A percentile compares a stretch with the other conserved stretches of the same genome.
phyloP scores from a whole-genome alignment of 2,113 vertebrate genomes.

The Sylvia atricapilla region DNA sequence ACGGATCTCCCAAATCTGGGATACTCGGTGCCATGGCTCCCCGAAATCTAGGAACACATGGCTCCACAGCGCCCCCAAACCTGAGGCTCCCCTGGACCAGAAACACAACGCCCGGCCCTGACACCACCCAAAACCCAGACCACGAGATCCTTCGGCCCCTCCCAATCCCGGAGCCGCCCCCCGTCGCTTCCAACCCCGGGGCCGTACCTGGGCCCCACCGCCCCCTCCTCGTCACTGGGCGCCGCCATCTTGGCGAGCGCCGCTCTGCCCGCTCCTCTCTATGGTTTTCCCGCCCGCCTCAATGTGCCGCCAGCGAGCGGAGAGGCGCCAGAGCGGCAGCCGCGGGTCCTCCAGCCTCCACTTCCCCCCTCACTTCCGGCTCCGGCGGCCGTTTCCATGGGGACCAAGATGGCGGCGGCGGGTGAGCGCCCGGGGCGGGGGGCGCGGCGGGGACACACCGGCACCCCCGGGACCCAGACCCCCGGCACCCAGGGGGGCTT shows the following conservation, averaged over 20 bases:
- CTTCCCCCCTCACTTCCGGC: neutral
- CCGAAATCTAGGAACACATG: neutral
- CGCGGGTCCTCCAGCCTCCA: neutral
- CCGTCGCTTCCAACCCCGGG: accelerated
- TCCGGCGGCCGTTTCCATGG: neutral
- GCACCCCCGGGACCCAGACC: neutral
- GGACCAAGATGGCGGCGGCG: neutral
- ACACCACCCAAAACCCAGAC: neutral
- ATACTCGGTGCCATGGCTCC: neutral
- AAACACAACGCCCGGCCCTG: neutral
- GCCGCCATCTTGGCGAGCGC: neutral
- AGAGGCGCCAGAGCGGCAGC: neutral
- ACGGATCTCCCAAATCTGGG: neutral
- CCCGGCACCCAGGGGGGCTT: accelerated
- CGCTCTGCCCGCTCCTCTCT: neutral
- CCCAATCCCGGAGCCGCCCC: neutral
- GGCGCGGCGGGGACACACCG: neutral
- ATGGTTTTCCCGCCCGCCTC: neutral
- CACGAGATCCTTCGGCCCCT: neutral
- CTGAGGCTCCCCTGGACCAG: neutral
- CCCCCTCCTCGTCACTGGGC: neutral
- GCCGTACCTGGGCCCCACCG: neutral
- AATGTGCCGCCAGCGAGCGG: neutral
- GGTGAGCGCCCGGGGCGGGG: neutral
- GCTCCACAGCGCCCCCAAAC: neutral